A percentile compares a stretch with the other conserved stretches of the same genome.
Conservation (phyloP, 2,797 vertebrate genomes). For the Typhlichthys eigenmanni region DNA sequence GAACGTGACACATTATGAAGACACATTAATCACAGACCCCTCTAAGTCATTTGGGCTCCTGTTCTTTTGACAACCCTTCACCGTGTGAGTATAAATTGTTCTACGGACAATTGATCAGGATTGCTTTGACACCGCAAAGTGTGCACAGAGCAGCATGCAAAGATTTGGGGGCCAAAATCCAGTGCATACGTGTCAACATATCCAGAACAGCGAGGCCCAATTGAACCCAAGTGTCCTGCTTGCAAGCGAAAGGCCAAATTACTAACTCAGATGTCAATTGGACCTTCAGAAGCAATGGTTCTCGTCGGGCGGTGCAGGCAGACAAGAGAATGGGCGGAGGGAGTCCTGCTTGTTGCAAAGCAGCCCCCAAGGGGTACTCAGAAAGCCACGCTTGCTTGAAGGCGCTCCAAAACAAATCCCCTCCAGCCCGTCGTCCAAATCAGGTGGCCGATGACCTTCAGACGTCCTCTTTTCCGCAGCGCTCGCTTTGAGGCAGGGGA, state of each 20-base stretch:
- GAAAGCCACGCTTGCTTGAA: constrained; percentile 55
- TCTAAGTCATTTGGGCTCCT: constrained; percentile 1
- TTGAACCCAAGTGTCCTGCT: constrained; percentile 52
- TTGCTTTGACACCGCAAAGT: constrained; percentile 1
- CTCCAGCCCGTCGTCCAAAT: constrained; percentile 38
- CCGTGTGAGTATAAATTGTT: constrained; percentile 4
- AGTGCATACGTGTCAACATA: constrained; percentile 24
- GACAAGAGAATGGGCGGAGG: constrained; percentile 7
- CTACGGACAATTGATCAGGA: constrained; percentile 7
- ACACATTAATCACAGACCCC: constrained; percentile 7
- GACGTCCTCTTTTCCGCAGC: constrained; percentile 60
- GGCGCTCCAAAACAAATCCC: constrained; percentile 63
- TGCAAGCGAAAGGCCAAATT: constrained; percentile 46
- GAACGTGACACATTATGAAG: constrained; percentile 21
- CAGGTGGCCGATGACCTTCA: constrained; percentile 53
- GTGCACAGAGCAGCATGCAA: constrained; percentile 8
- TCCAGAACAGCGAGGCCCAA: constrained; percentile 31
- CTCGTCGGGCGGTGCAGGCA: constrained; percentile 8
- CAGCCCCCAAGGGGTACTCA: constrained; percentile 34
- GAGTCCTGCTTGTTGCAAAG: constrained; percentile 34
- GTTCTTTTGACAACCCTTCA: neutral
- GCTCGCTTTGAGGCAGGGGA: constrained; percentile 37
- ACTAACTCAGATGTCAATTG: constrained; percentile 70
- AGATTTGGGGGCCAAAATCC: constrained; percentile 6
- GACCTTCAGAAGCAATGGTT: constrained; percentile 54